Base-by-base conservation (phyloP, 2,113 vertebrate genomes). In the Pygoscelis antarcticus region DNA sequence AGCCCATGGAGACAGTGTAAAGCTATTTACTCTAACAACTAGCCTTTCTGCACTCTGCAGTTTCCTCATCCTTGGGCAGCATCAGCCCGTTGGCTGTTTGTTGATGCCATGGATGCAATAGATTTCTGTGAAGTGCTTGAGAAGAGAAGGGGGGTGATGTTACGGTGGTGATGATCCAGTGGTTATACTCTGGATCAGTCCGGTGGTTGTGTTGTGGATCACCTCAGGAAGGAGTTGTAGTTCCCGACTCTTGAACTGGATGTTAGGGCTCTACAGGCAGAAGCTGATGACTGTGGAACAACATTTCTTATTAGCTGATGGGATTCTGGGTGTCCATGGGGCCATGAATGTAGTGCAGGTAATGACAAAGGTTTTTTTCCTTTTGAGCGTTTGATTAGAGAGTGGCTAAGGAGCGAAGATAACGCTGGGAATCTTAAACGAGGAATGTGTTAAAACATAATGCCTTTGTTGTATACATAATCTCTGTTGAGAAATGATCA, bases 131-230 rank as follows among this genome's bases (percentile, higher is more conserved):
- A 65, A 38, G 21, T 30, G 49, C 34, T 25, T 89, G 44, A 34
- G 32, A 80, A 55, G 61, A 71, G 19, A 65, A 74, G 70, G 34
- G 10, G 27, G 49, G 19, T 36, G 80, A 30, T 26, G 38, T 14
- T 22, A 32, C 0, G 0, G 42, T 42, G 42, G 42, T 42, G 19
- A 17, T 32, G 13, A 42, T 7, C 21, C 2, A 1, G 58, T 55
- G 52, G 38, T 49, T 62, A 22, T 26, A 23, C 34, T 58, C 32
- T 34, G 44, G 30, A 60, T 77, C 44, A 14, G 36, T n/a, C 55
- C 0, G 1, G 38, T 0, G 2, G 5, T 16, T 80, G 49, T 3
- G 0, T 9, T 55, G 42, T 16, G 10, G 65, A 40, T 57, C 42
- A 62, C 8, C 49, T 80, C 54, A 58, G 51, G 72, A 69, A 70